Base-by-base conservation (phyloP, 1,140 invertebrate species). In the Penaeus vannamei region DNA sequence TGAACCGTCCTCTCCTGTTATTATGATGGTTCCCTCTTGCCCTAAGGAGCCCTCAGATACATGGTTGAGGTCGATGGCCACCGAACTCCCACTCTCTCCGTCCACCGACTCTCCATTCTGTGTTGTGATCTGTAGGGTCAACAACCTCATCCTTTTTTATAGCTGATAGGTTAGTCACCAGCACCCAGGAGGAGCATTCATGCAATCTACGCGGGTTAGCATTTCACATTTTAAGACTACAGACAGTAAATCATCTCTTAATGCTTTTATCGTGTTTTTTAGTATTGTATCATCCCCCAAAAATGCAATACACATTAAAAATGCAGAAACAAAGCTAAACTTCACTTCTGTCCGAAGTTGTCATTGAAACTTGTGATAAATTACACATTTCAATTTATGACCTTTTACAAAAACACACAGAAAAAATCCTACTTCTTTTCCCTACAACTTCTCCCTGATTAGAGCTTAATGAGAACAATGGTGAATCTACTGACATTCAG, bases 1-100 rank as follows among this genome's bases (percentile, higher is more conserved):
- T 92, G 92, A 92, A 87, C 97, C 96, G 94, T 98, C 97, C 95
- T 98, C 98, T 85, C 97, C 97, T 77, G 97, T 98, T 90, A 99
- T 95, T 92, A 98, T 98, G 91, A 99, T 96, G 94, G 98, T 98
- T 46, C 97, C 98, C 93, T 98, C 97, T 93, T 97, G 97, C 91
- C 96, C 96, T 85, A 98, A 93, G 69, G 96, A 96, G 32, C 97
- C 97, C 93, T 98, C 97, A 5, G 97, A 96, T 23, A 97, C 96
- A 79, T 95, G 96, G 93, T 97, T 97, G 91, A 98, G 94, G 93
- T 98, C 97, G 61, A 98, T 97, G 84, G 92, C 93, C 66, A 95
- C 95, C 92, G 96, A 96, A 89, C 85, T 93, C 91, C 85, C 93
- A 91, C 86, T 94, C 92, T 92, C 92, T 7, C 92, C 84, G 64